A percentile compares a stretch with the other conserved stretches of the same genome.
phyloP scores from a whole-genome alignment of 2,113 vertebrate genomes.

The Motacilla tschutschensis region DNA sequence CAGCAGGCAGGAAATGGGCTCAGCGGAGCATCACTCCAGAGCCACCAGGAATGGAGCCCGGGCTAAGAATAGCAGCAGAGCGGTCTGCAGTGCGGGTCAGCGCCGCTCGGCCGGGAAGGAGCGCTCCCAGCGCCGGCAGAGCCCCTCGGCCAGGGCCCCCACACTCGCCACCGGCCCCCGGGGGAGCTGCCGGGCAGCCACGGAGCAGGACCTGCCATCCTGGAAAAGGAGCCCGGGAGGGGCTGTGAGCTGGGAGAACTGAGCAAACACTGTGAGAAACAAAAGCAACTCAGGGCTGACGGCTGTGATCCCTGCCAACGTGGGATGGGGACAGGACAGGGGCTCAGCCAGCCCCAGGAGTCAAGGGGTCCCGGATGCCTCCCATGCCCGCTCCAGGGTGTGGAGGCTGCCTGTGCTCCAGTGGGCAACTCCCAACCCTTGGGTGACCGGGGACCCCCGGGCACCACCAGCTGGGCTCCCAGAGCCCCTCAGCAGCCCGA shows the following conservation, averaged over 20 bases:
- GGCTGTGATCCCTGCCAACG: rapidly evolving
- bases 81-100: background rate
- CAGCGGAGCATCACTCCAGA: background rate
- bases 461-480: background rate
- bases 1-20: conserved; percentile 21
- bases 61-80: conserved; percentile 40
- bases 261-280: background rate
- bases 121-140: rapidly evolving
- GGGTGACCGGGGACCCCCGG: rapidly evolving
- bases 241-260: rapidly evolving
- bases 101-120: background rate
- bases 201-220: background rate
- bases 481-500: background rate
- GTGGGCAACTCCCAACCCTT: rapidly evolving
- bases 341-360: rapidly evolving
- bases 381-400: background rate
- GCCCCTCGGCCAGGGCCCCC: background rate
- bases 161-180: rapidly evolving
- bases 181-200: background rate
- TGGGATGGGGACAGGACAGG: rapidly evolving
- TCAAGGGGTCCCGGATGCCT: background rate
- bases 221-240: background rate
- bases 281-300: background rate
- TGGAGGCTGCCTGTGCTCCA: background rate
- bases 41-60: background rate